phyloP scores from a whole-genome alignment of 2,797 vertebrate genomes.

The Platalea minor region DNA sequence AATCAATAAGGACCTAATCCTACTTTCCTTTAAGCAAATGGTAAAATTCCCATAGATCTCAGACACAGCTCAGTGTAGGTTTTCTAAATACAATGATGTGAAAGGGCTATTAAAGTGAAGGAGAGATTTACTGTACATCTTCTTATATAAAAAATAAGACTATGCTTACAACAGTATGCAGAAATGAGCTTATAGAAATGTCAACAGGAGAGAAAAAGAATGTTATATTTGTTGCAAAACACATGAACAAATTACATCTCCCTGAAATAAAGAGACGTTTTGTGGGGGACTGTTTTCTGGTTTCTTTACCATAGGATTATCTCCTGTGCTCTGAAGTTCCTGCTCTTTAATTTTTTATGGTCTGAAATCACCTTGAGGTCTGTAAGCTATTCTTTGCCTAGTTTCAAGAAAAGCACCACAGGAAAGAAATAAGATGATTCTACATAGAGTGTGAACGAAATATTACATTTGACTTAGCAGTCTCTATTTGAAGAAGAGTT shows the following conservation, averaged over 20 bases:
- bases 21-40: background rate
- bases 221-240: background rate
- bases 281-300: background rate
- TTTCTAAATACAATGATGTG: background rate
- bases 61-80: background rate
- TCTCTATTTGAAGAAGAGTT: background rate
- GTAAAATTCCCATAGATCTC: background rate
- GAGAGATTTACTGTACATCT: background rate
- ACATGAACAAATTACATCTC: background rate
- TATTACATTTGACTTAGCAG: background rate
- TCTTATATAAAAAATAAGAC: background rate
- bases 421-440: background rate
- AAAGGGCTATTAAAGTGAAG: background rate
- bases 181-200: background rate
- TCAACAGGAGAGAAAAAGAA: background rate
- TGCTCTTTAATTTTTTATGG: background rate
- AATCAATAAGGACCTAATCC: conserved; percentile 21
- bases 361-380: background rate
- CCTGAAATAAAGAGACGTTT: background rate
- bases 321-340: background rate
- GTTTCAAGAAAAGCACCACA: background rate
- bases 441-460: background rate
- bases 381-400: background rate
- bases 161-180: background rate
- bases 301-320: background rate